phyloP scores from a whole-genome alignment of 2,113 vertebrate genomes.

The Pedetes capensis region DNA sequence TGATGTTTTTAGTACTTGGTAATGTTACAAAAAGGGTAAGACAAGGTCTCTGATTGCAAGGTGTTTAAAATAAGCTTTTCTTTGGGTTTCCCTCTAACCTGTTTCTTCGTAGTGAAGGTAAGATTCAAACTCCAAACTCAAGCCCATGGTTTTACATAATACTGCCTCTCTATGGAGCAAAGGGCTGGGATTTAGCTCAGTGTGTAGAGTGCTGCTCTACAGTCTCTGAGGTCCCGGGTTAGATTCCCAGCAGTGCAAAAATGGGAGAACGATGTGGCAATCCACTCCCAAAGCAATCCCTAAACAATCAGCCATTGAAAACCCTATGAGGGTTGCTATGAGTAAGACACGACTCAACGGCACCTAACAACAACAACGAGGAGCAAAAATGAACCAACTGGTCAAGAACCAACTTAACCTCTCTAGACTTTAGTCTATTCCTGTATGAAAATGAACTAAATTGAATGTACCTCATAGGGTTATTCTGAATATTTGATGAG shows the following conservation, averaged over 20 bases:
- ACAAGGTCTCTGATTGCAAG: not conserved
- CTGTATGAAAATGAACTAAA: not conserved
- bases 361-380: too few species aligned
- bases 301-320: too few species aligned
- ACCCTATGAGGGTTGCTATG: too few species aligned
- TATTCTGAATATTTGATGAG: not conserved
- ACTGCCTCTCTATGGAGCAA: not conserved
- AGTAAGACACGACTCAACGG: too few species aligned
- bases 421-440: not conserved
- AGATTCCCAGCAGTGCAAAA: too few species aligned
- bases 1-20: not conserved
- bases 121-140: not conserved
- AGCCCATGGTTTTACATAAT: not conserved
- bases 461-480: not conserved
- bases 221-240: too few species aligned
- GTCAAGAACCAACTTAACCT: not conserved
- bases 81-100: not conserved
- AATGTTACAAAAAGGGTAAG: not conserved
- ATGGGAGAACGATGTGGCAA: too few species aligned
- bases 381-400: not conserved
- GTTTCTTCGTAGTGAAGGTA: not conserved
- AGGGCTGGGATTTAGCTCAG: too few species aligned
- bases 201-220: too few species aligned
- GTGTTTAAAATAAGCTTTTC: not conserved
- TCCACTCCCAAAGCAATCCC: too few species aligned